These are phyloP conservation scores for Turritopsis rubra DNA, from an alignment of 30 jellyfish, hydroid and myxozoan genomes.

Conservation along the genomic window DNA sequence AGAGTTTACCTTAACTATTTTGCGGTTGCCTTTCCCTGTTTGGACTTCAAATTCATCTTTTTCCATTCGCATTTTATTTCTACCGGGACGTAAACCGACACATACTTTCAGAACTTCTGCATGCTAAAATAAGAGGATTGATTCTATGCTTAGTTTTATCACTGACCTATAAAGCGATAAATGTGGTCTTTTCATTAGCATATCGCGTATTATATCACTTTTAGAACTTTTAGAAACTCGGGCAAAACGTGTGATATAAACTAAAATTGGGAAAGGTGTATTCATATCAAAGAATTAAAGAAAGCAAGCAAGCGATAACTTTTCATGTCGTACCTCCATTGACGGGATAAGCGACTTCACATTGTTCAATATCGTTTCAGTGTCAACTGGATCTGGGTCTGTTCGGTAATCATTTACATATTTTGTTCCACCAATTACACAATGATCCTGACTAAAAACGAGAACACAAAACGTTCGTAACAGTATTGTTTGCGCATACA, in stretches of 20 bases:
- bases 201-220: too few relatives aligned
- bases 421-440: constrained; percentile 58
- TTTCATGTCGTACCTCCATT: constrained; percentile 41
- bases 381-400: constrained; percentile 17
- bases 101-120: constrained; percentile 68
- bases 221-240: too few relatives aligned
- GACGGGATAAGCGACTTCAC: constrained; percentile 36
- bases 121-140: constrained; percentile 39
- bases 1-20: constrained; percentile 13
- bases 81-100: constrained; percentile 89
- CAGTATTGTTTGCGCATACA: too few relatives aligned
- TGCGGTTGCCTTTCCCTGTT: neutral
- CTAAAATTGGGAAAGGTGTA: too few relatives aligned
- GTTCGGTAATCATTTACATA: constrained; percentile 16
- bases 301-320: neutral
- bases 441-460: constrained; percentile 1
- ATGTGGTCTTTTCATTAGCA: too few relatives aligned
- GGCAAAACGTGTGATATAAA: too few relatives aligned
- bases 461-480: neutral
- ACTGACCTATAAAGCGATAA: too few relatives aligned
- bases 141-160: too few relatives aligned
- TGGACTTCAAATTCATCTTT: constrained; percentile 35
- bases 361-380: constrained; percentile 5
- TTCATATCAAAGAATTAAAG: too few relatives aligned
- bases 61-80: constrained; percentile 63